Conservation (phyloP, 2,888 invertebrate species). For the Nycteola revayana region DNA sequence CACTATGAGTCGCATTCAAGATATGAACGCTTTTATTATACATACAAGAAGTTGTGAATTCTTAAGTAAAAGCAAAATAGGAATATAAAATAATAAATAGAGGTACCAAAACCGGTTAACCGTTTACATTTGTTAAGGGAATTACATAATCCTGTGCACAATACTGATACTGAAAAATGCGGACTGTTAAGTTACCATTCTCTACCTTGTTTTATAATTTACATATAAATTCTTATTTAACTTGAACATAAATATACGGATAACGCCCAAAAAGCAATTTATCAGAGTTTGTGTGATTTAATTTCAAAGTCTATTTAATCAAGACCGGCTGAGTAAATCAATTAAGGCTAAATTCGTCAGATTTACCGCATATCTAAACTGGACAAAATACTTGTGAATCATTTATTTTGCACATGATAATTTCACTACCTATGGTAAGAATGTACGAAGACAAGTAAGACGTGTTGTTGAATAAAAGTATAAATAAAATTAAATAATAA, state of each 20-base stretch:
- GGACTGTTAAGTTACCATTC: conserved; percentile 3
- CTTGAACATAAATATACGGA: conserved; percentile 6
- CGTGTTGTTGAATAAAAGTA: no score
- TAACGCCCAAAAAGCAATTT: conserved; percentile 6
- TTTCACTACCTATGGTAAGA: no score
- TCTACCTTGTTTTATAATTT: conserved; percentile 5
- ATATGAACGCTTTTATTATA: conserved; percentile 46
- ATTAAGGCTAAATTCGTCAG: no score
- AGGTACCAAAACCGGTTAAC: conserved; percentile 15
- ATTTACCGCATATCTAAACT: no score
- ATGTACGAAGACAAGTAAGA: no score
- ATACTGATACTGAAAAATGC: conserved; percentile 5
- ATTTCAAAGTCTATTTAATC: background rate
- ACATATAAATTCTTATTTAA: conserved; percentile 7
- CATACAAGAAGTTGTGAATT: conserved; percentile 40
- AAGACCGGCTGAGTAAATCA: background rate
- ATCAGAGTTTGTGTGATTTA: conserved; percentile 8
- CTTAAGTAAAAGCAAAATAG: conserved; percentile 31
- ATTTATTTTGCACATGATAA: no score
- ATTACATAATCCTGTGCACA: conserved; percentile 15
- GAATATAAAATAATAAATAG: conserved; percentile 27
- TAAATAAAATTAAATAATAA: no score
- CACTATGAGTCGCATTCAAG: conserved; percentile 35
- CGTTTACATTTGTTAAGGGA: conserved; percentile 16
- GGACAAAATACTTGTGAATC: no score